Evolutionary conservation across 1,140 invertebrate genomes (phyloP), one percentile per base, ranked within the genome.

Genomic region (Charaxes varanes): DNA sequence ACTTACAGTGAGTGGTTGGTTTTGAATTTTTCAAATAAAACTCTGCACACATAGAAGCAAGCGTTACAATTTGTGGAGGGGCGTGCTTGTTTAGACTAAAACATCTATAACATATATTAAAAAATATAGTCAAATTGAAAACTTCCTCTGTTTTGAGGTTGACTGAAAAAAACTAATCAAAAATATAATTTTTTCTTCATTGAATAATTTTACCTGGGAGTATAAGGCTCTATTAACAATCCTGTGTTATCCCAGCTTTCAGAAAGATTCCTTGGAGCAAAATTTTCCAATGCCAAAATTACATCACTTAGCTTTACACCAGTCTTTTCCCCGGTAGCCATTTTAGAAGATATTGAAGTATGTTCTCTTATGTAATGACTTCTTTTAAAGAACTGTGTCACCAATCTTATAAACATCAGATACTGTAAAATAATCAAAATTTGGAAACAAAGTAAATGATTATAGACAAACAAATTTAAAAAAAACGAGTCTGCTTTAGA

Each of bases 241-340:
- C 97, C 97, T 14, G 97, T 96, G 85, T 99, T 99, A 72, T 99
- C 97, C 97, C 97, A 99, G 15, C 85, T 87, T 53, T 91, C 95
- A 1, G 96, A 93, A 6, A 95, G 84, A 2, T 78, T 69, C 7
- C 87, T 71, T 17, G 93, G 88, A 5, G 94, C 94, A 79, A 93
- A 91, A 11, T 84, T 67, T 62, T 94, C 85, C 16, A 97, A 73
- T 35, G 81, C 73, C 8, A 80, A 52, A 2, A 95, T 66, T 2
- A 95, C 87, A 21, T 86, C 72, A 6, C 69, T 60, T 19, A 95
- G 62, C 2, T 85, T 56, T 7, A 88, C 43, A 36, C 89, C 89
- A 32, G 36, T 42, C 46, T 47, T 61, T 34, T 72, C 62, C 33
- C 53, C 60, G 28, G 46, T 50, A 34, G 60, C 51, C 61, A 70